phyloP scores from a whole-genome alignment of 2,888 invertebrate genomes.

The Aspidiotus destructor region DNA sequence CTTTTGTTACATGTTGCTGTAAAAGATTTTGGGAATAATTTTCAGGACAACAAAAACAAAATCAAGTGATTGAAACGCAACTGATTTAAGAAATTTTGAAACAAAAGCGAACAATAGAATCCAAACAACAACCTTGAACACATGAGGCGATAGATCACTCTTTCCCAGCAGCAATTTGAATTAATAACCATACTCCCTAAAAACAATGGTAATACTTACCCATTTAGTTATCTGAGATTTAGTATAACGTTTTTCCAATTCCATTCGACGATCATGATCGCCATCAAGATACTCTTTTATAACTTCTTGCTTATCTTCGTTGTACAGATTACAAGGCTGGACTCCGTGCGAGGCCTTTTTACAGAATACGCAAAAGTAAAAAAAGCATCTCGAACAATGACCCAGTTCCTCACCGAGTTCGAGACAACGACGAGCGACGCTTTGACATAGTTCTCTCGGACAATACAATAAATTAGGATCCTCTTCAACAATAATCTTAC shows the following conservation, averaged over 20 bases:
- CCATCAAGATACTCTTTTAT: slow-evolving; percentile 16
- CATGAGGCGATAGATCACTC: not conserved
- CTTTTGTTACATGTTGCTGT: no score
- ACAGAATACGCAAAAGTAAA: slow-evolving; percentile 22
- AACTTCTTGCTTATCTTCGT: slow-evolving; percentile 16
- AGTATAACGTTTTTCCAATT: slow-evolving; percentile 19
- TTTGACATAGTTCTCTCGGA: slow-evolving; percentile 21
- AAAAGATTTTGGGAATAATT: no score
- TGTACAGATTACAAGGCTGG: slow-evolving; percentile 14
- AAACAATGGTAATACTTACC: not conserved
- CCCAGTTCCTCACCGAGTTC: slow-evolving; percentile 11
- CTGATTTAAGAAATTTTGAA: no score
- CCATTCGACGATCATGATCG: not conserved
- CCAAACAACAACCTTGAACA: not conserved
- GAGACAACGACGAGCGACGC: slow-evolving; percentile 11
- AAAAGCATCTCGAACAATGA: slow-evolving; percentile 14
- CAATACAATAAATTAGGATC: slow-evolving; percentile 26
- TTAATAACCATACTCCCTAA: not conserved
- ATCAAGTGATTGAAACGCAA: no score
- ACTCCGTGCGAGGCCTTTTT: slow-evolving; percentile 23
- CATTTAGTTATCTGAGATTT: slow-evolving; percentile 17
- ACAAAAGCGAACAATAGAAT: no score
- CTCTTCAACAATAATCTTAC: slow-evolving; percentile 8
- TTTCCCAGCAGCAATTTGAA: not conserved
- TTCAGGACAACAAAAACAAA: no score